A percentile compares a stretch with the other conserved stretches of the same genome.
Conservation (phyloP, 1,140 invertebrate species). For the Marisa cornuarietis region DNA sequence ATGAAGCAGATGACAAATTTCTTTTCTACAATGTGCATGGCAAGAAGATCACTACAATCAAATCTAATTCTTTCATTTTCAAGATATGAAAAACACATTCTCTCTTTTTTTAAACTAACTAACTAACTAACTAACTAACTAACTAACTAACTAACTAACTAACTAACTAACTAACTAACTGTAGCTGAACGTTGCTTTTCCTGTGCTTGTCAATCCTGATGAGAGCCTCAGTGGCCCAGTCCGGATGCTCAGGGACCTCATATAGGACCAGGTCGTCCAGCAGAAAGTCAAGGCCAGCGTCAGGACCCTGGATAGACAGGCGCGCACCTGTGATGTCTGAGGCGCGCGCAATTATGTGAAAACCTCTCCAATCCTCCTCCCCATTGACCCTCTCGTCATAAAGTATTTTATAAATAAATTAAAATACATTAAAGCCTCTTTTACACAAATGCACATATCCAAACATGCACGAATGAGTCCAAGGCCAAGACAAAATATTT, state of each 20-base stretch:
- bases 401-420: no score
- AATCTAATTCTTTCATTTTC: neutral
- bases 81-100: neutral
- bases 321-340: conserved; percentile 8
- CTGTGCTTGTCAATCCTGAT: conserved; percentile 33
- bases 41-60: neutral
- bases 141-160: neutral
- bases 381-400: neutral
- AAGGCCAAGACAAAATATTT: neutral
- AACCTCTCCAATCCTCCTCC: neutral
- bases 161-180: neutral
- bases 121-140: neutral
- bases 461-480: neutral
- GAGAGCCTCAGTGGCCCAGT: conserved; percentile 31
- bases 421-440: no score
- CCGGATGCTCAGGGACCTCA: conserved; percentile 23
- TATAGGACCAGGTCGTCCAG: conserved; percentile 28
- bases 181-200: conserved; percentile 31
- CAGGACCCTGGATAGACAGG: conserved; percentile 32
- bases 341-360: neutral
- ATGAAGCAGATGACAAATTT: neutral
- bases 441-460: neutral
- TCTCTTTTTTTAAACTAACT: neutral
- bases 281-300: conserved; percentile 31
- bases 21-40: neutral